Conservation (phyloP, 2,888 invertebrate genomes). For the Scaptomyza tumidula region DNA sequence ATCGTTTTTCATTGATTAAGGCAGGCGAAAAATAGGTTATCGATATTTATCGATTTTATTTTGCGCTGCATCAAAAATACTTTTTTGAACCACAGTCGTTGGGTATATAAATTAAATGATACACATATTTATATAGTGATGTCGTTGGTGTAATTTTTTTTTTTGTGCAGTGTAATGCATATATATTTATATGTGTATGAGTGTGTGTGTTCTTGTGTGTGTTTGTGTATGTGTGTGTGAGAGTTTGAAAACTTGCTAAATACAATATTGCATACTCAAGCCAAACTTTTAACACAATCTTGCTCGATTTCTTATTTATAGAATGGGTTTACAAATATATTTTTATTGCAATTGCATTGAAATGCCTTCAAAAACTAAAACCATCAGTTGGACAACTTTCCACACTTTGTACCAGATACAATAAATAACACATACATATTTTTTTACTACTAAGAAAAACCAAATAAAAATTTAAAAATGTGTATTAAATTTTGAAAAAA, state of each 20-base stretch:
- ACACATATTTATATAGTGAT: slow-evolving; percentile 25
- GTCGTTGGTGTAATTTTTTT: slow-evolving; percentile 12
- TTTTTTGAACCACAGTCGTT: slow-evolving; percentile 62
- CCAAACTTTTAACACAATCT: slow-evolving; percentile 59
- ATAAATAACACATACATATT: slow-evolving; percentile 6
- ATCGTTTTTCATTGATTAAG: slow-evolving; percentile 41
- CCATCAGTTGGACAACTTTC: slow-evolving; percentile 28
- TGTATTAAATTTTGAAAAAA: slow-evolving; percentile 30
- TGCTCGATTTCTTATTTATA: slow-evolving; percentile 37
- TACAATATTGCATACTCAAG: slow-evolving; percentile 69
- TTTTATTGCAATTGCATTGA: slow-evolving; percentile 34
- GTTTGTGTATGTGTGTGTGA: slow-evolving; percentile 23
- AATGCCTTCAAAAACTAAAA: slow-evolving; percentile 38
- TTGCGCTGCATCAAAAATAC: slow-evolving; percentile 67
- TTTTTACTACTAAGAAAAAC: slow-evolving; percentile 14
- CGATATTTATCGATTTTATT: slow-evolving; percentile 22
- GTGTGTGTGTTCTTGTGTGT: slow-evolving; percentile 12
- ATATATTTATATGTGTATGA: slow-evolving; percentile 23
- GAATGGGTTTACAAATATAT: slow-evolving; percentile 18
- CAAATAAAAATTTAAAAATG: slow-evolving; percentile 20
- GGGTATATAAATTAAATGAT: slow-evolving; percentile 28
- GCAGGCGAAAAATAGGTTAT: slow-evolving; percentile 12
- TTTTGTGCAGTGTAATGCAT: slow-evolving; percentile 38
- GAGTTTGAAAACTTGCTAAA: slow-evolving; percentile 66
- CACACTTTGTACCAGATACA: slow-evolving; percentile 60